Base-by-base conservation (phyloP, 2,113 vertebrate genomes). In the Halichoerus grypus region DNA sequence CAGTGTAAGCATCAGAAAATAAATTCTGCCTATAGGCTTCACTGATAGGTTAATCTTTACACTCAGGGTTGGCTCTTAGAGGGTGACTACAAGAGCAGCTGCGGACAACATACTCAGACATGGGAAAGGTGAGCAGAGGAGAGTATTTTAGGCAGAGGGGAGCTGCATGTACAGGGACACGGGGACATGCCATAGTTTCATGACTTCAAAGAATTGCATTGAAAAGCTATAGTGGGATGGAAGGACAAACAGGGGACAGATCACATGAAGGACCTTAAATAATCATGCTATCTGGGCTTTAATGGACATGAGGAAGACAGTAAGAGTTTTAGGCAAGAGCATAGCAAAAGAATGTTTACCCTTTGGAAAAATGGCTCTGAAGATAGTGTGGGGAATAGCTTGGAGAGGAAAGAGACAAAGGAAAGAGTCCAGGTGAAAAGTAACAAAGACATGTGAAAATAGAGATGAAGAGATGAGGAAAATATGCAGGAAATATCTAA, bases 331-430 rank as follows among this genome's bases (percentile, higher is more conserved):
- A 79, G 65, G 71, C 12, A 67, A 72, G 11, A 53, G 12, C 72
- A 28, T 9, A 79, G 22, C 22, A 87, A 94, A 19, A 91, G 61
- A 94, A 24, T 31, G 42, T 59, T 93, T 81, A 85, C 7, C 11
- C 3, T 61, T 72, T 72, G 77, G 57, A 9, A 61, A 96, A 92
- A 84, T 26, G 36, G 31, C 57, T 91, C 26, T 13, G 36, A 80
- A 51, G 3, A 22, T 51, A 71, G 12, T 14, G 0, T 88, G 1
- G 51, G 91, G 8, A 65, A 87, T 22, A 89, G 18, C 18, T 91
- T 72, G 71, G 88, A 91, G 86, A 94, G 22, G 53, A 92, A 51
- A 91, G 59, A 96, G 36, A 33, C 21, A 84, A 84, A 93, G 16
- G 5, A 42, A 36, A 69, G 69, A 82, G 21, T 65, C 26, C 57